Percentiles rank a stretch among this genome's conserved stretches.
Evolutionary conservation across 2,113 vertebrate species (phyloP).

Genomic region (Poeciliopsis prolifica): DNA sequence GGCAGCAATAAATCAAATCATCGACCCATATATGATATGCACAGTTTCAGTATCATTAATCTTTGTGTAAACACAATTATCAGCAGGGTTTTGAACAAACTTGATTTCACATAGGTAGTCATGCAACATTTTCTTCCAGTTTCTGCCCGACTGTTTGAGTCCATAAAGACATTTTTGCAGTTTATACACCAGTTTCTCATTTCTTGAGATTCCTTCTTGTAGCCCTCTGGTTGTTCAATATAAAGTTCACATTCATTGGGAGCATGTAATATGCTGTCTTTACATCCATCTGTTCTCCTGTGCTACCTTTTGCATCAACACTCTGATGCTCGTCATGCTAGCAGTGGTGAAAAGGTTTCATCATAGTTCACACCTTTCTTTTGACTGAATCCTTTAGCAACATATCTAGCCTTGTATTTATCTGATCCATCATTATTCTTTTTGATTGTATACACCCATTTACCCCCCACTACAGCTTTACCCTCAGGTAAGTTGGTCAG

Average conservation of each 20-base stretch:
- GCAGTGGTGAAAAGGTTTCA: too few species aligned
- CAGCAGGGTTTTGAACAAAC: too few species aligned
- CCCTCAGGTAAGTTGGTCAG: not conserved
- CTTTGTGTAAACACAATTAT: too few species aligned
- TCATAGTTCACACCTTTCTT: not conserved
- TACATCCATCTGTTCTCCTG: constrained; percentile 16
- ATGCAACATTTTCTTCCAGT: too few species aligned
- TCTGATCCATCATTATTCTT: not conserved
- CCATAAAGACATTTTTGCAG: too few species aligned
- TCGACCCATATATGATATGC: too few species aligned
- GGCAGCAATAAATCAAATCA: too few species aligned
- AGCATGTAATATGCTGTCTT: not conserved
- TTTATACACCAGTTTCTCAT: too few species aligned
- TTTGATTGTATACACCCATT: not conserved
- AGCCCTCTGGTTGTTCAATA: constrained; percentile 1
- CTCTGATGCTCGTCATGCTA: too few species aligned
- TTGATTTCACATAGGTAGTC: too few species aligned
- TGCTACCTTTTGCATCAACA: not conserved
- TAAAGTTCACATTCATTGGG: constrained; percentile 4
- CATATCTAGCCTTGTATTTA: not conserved
- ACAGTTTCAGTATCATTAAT: too few species aligned
- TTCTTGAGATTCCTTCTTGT: not conserved
- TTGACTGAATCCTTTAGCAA: not conserved
- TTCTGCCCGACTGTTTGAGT: too few species aligned
- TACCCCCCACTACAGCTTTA: constrained; percentile 12